phyloP scores from a whole-genome alignment of 2,888 invertebrate species.

The Coelogynopora nodosa region DNA sequence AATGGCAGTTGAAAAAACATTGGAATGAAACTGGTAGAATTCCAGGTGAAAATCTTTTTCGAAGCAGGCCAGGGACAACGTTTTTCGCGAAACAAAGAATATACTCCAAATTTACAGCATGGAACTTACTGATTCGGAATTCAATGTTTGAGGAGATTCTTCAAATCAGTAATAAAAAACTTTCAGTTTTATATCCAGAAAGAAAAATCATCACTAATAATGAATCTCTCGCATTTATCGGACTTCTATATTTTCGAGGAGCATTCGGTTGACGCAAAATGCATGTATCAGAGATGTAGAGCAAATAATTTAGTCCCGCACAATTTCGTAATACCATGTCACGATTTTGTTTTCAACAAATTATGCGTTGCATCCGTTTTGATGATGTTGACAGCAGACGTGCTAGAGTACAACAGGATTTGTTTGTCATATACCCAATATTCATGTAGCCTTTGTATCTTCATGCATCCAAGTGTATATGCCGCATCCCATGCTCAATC shows the following conservation, averaged over 20 bases:
- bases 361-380: background rate
- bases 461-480: background rate
- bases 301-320: background rate
- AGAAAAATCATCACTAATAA: background rate
- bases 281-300: background rate
- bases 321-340: background rate
- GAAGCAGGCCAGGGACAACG: background rate
- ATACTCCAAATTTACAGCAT: background rate
- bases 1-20: constrained; percentile 21
- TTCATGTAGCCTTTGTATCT: constrained; percentile 24
- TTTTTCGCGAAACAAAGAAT: background rate
- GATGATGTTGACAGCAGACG: background rate
- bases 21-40: background rate
- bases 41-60: background rate
- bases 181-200: background rate
- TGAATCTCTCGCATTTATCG: background rate
- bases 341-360: background rate
- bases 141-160: background rate
- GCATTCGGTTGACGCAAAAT: background rate
- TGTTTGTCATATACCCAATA: background rate
- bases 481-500: constrained; percentile 21
- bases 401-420: background rate
- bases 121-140: background rate
- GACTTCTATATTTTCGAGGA: background rate
- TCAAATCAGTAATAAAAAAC: background rate